Conservation (phyloP, 2,888 invertebrate genomes). For the Drosophila fungiperda region DNA sequence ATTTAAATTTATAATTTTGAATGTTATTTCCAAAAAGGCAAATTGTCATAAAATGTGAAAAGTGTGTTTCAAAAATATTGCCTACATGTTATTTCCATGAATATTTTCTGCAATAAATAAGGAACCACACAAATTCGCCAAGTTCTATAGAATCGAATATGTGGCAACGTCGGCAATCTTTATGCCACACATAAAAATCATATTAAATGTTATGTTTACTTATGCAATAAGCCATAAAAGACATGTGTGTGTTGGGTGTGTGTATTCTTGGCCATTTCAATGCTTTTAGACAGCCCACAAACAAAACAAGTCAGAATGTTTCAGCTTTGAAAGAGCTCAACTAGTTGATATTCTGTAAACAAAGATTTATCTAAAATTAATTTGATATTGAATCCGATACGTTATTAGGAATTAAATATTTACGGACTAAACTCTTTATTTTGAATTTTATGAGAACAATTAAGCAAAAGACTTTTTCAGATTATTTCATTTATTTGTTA, state of each 20-base stretch:
- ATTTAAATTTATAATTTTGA: neutral
- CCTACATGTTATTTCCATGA: neutral
- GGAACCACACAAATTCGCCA: constrained; percentile 5
- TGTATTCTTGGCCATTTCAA: constrained; percentile 9
- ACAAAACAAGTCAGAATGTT: neutral
- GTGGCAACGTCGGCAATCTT: constrained; percentile 9
- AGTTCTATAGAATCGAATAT: constrained; percentile 24
- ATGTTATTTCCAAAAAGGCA: neutral
- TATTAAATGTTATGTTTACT: constrained; percentile 39
- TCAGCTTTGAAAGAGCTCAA: neutral
- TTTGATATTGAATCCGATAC: neutral
- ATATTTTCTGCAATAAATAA: neutral
- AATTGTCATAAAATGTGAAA: neutral
- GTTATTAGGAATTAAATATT: neutral
- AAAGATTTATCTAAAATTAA: neutral
- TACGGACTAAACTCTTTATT: neutral
- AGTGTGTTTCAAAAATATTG: neutral
- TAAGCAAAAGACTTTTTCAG: neutral
- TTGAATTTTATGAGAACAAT: neutral
- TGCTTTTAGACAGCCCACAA: constrained; percentile 1
- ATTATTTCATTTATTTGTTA: neutral
- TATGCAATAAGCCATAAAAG: constrained; percentile 33
- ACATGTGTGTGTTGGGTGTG: constrained; percentile 1
- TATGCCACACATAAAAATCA: constrained; percentile 38
- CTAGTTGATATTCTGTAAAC: neutral